phyloP scores from a whole-genome alignment of 1,140 invertebrate genomes.

The Asbolus verrucosus region DNA sequence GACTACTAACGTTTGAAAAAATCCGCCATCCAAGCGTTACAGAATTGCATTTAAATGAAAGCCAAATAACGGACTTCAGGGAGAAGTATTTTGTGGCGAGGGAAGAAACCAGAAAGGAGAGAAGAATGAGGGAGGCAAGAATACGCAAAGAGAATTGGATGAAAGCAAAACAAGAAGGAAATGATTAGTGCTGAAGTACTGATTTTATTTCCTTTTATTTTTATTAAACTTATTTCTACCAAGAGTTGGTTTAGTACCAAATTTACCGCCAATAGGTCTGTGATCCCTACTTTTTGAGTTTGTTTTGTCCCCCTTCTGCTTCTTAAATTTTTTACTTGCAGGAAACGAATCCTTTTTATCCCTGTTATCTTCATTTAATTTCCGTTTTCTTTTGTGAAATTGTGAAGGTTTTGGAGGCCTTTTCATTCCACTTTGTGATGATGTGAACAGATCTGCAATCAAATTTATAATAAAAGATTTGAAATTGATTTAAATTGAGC shows the following conservation, averaged over 20 bases:
- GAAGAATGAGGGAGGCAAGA: constrained; percentile 58
- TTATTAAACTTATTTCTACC: too few species aligned
- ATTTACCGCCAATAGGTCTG: too few species aligned
- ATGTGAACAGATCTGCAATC: constrained; percentile 40
- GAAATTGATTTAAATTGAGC: neutral
- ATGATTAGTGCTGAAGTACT: too few species aligned
- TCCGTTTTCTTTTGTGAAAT: constrained; percentile 25
- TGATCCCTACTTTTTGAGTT: too few species aligned
- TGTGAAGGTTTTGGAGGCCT: neutral
- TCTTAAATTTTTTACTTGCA: constrained; percentile 18
- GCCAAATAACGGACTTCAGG: constrained; percentile 67
- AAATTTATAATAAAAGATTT: neutral
- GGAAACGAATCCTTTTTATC: constrained; percentile 1
- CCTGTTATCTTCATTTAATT: constrained; percentile 32
- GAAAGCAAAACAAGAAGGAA: constrained; percentile 49
- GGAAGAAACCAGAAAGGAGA: constrained; percentile 73
- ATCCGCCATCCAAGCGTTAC: constrained; percentile 68
- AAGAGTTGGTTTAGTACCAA: too few species aligned
- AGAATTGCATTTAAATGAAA: constrained; percentile 47
- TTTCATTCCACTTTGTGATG: neutral
- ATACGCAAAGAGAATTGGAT: constrained; percentile 56
- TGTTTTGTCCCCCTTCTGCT: constrained; percentile 34
- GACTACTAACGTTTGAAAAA: constrained; percentile 91
- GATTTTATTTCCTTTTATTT: too few species aligned
- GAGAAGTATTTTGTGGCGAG: constrained; percentile 76